These are phyloP conservation scores for Brachycybe producta DNA, from an alignment of 2,888 invertebrate genomes.

Conservation along the genomic window DNA sequence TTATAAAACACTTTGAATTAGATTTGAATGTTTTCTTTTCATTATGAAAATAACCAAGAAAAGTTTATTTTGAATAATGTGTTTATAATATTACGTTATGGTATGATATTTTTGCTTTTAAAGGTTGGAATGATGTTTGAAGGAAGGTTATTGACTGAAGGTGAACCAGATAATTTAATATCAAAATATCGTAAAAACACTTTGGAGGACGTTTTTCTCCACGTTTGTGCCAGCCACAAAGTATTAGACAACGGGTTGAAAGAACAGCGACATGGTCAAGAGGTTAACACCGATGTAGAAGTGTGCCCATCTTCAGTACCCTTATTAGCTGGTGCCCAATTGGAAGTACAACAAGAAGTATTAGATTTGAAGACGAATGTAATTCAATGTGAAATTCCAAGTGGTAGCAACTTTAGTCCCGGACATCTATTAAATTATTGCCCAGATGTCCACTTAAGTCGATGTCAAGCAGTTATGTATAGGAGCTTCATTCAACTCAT, in stretches of 20 bases:
- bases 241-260: slow-evolving; percentile 1
- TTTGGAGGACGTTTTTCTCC: slow-evolving; percentile 84
- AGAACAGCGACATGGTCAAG: no score
- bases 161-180: slow-evolving; percentile 28
- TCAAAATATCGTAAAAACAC: slow-evolving; percentile 28
- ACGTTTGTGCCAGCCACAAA: slow-evolving; percentile 43
- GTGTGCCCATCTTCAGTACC: no score
- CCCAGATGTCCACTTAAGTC: neutral
- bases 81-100: no score
- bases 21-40: no score
- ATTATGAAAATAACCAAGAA: no score
- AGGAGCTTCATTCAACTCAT: no score
- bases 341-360: neutral
- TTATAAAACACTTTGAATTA: no score
- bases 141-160: slow-evolving; percentile 32
- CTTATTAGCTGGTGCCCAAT: neutral
- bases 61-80: no score
- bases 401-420: no score
- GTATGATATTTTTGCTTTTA: neutral
- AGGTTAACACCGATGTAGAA: no score
- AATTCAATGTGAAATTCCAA: no score
- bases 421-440: neutral
- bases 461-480: neutral
- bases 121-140: slow-evolving; percentile 34
- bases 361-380: no score